Evolutionary conservation across 2,888 invertebrate genomes (phyloP), one percentile per base, ranked within the genome.

Genomic region (Dichetophora obliterata): DNA sequence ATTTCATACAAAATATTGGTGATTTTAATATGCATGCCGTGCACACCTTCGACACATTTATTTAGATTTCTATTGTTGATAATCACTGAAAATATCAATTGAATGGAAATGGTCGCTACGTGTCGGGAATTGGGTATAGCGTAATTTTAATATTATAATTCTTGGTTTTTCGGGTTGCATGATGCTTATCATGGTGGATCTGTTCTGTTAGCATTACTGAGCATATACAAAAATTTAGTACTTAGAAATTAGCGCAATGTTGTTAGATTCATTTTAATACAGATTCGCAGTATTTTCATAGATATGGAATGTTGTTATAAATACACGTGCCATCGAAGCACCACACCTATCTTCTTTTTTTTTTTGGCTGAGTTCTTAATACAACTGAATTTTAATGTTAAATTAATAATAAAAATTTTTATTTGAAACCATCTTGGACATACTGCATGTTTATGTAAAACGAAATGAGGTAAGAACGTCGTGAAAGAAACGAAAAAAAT

Each of bases 61-160:
- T 79, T 81, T 78, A 78, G 82, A 82, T 82, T 82, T 80, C 80
- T 79, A 81, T 81, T 81, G 82, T 75, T 80, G 82, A 81, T 82
- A 82, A 82, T 81, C 80, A 80, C 80, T 80, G 80, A 80, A 80
- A 81, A 80, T 81, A 82, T 81, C 81, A 81, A 81, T 80, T 80
- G 80, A 80, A 80, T 81, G 52, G 65, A 24, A 34, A 66, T 74
- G 65, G 19, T 9, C n/a, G 52, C 22, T 59, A 66, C 74, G 74
- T 66, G 74, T 66, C n/a, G 16, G 34, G 74, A 74, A 74, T 74
- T 54, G n/a, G 54, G 22, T 31, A 43, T 11, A 43, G 14, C 43
- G 43, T 11, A 11, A 37, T 37, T 43, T 43, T 43, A 43, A 11
- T 43, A 43, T 43, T 43, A 43, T 43, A 2, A 11, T 43, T 43